Percentiles rank a stretch among this genome's conserved stretches.
phyloP scores from a whole-genome alignment of 2,113 vertebrate species.

The Ptyas mucosa region DNA sequence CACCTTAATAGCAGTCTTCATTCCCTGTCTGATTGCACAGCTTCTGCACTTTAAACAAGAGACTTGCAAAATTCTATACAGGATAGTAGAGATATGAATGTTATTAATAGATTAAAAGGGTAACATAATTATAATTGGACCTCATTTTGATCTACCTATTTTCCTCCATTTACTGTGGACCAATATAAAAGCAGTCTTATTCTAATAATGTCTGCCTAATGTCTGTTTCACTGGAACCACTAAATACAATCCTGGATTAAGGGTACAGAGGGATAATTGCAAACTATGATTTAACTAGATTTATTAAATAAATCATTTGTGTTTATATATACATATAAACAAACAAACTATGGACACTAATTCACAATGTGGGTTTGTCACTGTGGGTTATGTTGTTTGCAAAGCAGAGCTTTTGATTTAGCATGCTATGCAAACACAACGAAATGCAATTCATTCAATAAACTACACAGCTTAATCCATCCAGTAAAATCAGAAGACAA shows the following conservation, averaged over 20 bases:
- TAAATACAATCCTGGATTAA: not conserved
- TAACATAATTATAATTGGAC: not conserved
- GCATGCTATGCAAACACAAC: not conserved
- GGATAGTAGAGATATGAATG: not conserved
- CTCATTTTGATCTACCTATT: not conserved
- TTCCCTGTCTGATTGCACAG: not conserved
- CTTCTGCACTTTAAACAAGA: not conserved
- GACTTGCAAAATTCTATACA: not conserved
- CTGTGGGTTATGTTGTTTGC: not conserved
- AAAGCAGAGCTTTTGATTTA: not conserved
- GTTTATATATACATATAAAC: not conserved
- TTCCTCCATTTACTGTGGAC: not conserved
- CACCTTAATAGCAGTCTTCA: not conserved
- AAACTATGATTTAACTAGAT: not conserved
- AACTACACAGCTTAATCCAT: not conserved
- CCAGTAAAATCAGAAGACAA: not conserved
- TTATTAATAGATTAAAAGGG: not conserved
- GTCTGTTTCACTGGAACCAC: too few relatives aligned
- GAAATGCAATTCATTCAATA: not conserved
- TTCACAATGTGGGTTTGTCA: not conserved
- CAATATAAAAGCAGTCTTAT: not conserved
- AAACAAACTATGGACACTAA: not conserved
- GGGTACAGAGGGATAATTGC: not conserved
- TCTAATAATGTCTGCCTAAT: not conserved
- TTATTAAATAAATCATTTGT: not conserved